Evolutionary conservation across 2,113 vertebrate genomes (phyloP).

Genomic region (Xenopus tropicalis): UCB_Xtro_10.0 CM004445.2:74324001-74324500

Average conservation of each 20-base stretch:
- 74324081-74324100: slow-evolving; percentile 39
- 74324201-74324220: slow-evolving; percentile 17
- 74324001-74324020: slow-evolving; percentile 12
- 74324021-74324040: slow-evolving; percentile 11
- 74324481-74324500: background rate
- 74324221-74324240: slow-evolving; percentile 11
- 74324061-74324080: slow-evolving; percentile 30
- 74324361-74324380: too few relatives aligned
- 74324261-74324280: background rate
- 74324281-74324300: too few relatives aligned
- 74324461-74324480: background rate
- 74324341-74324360: too few relatives aligned
- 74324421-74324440: background rate
- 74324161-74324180: slow-evolving; percentile 16
- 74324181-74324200: slow-evolving; percentile 16
- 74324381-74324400: too few relatives aligned
- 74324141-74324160: slow-evolving; percentile 29
- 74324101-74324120: slow-evolving; percentile 28
- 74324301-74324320: too few relatives aligned
- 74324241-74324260: background rate
- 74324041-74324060: slow-evolving; percentile 28
- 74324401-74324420: too few relatives aligned
- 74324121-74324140: slow-evolving; percentile 34
- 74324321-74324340: too few relatives aligned
- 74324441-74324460: background rate